Evolutionary conservation across 53 echinoderm and acorn worm species (phyloP).

Genomic region (Arbacia lixula): DNA sequence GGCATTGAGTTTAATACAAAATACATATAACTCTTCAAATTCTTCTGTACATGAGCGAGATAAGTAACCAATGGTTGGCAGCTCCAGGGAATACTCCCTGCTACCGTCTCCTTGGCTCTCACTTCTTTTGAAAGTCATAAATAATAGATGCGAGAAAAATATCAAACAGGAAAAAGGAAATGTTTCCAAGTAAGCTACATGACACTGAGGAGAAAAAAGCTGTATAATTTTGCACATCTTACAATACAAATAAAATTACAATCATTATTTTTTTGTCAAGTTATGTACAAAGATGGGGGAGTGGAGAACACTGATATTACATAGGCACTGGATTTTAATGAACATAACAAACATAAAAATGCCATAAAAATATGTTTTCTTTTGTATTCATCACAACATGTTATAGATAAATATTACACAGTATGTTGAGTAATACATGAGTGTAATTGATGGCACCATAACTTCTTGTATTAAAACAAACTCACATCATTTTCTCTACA

Average conservation of each 20-base stretch:
- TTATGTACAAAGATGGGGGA: constrained; percentile 34
- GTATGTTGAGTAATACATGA: no score
- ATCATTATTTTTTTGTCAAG: constrained; percentile 40
- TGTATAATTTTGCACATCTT: constrained; percentile 61
- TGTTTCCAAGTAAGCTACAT: constrained; percentile 19
- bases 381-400: background rate
- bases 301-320: constrained; percentile 51
- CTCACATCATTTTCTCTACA: no score
- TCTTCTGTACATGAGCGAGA: constrained; percentile 43
- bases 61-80: background rate
- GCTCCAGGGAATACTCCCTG: background rate
- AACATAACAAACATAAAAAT: background rate
- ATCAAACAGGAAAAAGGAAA: constrained; percentile 12
- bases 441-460: no score
- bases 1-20: constrained; percentile 63
- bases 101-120: constrained; percentile 21
- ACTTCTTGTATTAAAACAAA: no score
- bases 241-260: constrained; percentile 61
- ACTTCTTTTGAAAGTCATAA: constrained; percentile 27
- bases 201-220: constrained; percentile 58
- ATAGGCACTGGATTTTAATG: constrained; percentile 50
- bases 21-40: constrained; percentile 61
- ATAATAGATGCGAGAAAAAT: constrained; percentile 49
- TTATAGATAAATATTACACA: background rate
- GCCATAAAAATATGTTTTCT: background rate